Percentiles rank a stretch among this genome's conserved stretches.
These are phyloP conservation scores for Cephus spinipes DNA, from an alignment of 2,888 invertebrate species.

Conservation along the genomic window DNA sequence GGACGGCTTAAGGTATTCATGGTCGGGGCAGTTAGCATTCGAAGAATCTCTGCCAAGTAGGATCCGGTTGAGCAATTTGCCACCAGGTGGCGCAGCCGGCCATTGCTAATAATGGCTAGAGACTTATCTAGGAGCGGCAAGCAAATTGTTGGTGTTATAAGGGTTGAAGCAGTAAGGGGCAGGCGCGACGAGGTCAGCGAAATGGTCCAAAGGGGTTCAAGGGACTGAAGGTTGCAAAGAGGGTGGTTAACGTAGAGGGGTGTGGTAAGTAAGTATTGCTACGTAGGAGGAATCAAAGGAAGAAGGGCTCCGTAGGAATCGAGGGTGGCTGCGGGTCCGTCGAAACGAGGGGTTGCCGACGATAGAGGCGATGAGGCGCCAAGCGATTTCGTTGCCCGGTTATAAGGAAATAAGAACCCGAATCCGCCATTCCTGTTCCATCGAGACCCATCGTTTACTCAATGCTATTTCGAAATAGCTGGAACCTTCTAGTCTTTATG, in stretches of 20 bases:
- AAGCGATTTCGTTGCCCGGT: constrained; percentile 28
- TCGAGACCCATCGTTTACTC: neutral
- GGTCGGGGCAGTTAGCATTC: neutral
- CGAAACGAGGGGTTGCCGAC: constrained; percentile 20
- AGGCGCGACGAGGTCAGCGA: neutral
- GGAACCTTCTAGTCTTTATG: neutral
- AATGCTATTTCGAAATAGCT: neutral
- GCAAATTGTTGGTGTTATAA: constrained; percentile 25
- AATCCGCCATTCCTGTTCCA: constrained; percentile 17
- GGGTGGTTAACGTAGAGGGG: neutral
- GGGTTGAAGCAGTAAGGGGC: neutral
- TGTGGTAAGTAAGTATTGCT: neutral
- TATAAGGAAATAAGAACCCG: constrained; percentile 38
- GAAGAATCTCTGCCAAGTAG: neutral
- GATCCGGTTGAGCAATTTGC: neutral
- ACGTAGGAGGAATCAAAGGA: constrained; percentile 8
- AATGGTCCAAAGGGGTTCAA: neutral
- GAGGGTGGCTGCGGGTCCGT: constrained; percentile 4
- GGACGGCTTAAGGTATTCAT: neutral
- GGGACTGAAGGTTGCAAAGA: neutral
- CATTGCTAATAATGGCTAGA: neutral
- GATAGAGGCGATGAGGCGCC: constrained; percentile 30
- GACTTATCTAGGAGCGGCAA: constrained; percentile 18
- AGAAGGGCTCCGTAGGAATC: neutral
- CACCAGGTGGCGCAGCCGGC: neutral